Evolutionary conservation across 2,888 invertebrate genomes (phyloP), one percentile per base, ranked within the genome.

Genomic region (Leptogaster cylindrica): DNA sequence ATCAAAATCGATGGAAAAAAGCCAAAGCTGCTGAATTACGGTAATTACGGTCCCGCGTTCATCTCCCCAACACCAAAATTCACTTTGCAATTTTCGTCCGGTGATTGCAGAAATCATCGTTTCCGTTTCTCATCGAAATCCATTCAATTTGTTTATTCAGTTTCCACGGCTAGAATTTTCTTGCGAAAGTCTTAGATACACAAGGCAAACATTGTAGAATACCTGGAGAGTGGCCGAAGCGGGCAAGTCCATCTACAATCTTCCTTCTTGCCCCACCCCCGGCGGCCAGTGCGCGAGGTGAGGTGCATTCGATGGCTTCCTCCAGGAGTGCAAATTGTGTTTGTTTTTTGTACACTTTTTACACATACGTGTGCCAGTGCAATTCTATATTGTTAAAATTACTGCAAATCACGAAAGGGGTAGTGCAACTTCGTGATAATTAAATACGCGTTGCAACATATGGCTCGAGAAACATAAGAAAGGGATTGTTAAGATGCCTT

Each of bases 321-420:
- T 52, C 52, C 52, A 3, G 18, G 20, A 14, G 28, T n/a, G n/a
- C 27, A 39, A 41, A 58, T 23, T 23, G 41, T n/a, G 12, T 50
- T 25, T 58, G 14, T 18, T 58, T n/a, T 39, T 58, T 39, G 16
- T 28, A 33, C 6, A 8, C 33, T 3, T 3, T 58, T 12, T 58
- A 25, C 25, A 25, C 58, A 23, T 23, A 2, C 6, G n/a, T 12
- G 58, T 58, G 39, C 14, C 41, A 39, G 58, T 58, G 58, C 14
- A 25, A 39, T 58, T 58, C 58, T 58, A 39, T 58, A 58, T 58
- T 58, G 39, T 25, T 39, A 58, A 58, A 58, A 39, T 58, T 39
- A 41, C 39, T 39, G 39, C 36, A 58, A 39, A 58, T 39, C 25
- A 18, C 36, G 58, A 28, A 25, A 23, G 41, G 41, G 20, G 2